Conservation (phyloP, 2,113 vertebrate genomes). For the Ondatra zibethicus region DNA sequence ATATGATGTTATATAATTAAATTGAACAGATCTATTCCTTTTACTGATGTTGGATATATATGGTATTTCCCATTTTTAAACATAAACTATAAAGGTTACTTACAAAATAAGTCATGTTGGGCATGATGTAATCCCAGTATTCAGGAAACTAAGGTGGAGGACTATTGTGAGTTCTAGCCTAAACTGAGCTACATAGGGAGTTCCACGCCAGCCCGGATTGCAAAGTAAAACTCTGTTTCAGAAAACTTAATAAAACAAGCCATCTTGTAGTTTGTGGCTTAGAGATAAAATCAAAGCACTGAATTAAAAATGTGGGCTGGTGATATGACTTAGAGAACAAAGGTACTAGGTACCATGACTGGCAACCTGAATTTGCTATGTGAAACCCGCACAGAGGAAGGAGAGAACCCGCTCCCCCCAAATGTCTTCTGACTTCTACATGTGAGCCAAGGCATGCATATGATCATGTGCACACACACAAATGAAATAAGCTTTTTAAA, state of each 20-base stretch:
- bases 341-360: background rate
- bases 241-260: background rate
- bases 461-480: background rate
- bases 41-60: slow-evolving; percentile 24
- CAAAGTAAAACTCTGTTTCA: background rate
- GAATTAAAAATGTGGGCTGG: background rate
- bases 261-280: background rate
- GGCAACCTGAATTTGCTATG: background rate
- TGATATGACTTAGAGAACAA: background rate
- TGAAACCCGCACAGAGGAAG: background rate
- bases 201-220: background rate
- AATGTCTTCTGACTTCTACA: background rate
- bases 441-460: background rate
- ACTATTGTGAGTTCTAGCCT: background rate
- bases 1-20: slow-evolving; percentile 35
- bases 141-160: background rate
- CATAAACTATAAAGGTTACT: slow-evolving; percentile 51
- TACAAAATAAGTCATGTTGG: background rate
- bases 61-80: slow-evolving; percentile 55
- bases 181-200: background rate
- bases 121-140: background rate
- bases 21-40: background rate
- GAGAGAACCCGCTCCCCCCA: background rate
- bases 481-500: background rate
- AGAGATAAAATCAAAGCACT: slow-evolving; percentile 25